A percentile compares a stretch with the other conserved stretches of the same genome.
Evolutionary conservation across 2,888 invertebrate species (phyloP).

Genomic region (Agrotis exclamationis): DNA sequence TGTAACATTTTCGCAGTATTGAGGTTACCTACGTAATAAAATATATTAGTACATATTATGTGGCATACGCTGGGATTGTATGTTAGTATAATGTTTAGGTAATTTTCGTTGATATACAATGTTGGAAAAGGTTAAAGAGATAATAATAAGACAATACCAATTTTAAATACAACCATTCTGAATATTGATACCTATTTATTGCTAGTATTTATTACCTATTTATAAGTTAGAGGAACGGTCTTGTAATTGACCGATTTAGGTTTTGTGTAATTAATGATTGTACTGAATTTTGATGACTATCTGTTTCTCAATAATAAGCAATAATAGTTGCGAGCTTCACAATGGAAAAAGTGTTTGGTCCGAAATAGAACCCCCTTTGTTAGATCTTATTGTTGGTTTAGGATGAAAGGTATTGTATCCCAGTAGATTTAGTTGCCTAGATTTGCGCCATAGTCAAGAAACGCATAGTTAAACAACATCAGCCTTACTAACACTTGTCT

Average conservation of each 20-base stretch:
- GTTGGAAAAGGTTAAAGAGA: neutral
- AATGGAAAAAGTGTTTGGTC: neutral
- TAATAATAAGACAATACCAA: neutral
- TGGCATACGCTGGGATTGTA: neutral
- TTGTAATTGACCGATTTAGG: neutral
- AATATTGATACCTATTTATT: neutral
- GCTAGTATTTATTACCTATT: neutral
- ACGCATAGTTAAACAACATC: no score
- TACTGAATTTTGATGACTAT: neutral
- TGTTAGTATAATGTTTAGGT: conserved; percentile 1
- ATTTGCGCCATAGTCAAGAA: no score
- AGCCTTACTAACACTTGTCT: no score
- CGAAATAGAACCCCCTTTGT: neutral
- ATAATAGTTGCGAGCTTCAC: neutral
- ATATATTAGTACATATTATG: conserved; percentile 16
- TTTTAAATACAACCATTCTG: neutral
- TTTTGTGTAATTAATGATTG: neutral
- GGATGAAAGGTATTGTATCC: neutral
- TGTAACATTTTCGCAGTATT: conserved; percentile 42
- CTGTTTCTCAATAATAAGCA: neutral
- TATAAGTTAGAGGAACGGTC: neutral
- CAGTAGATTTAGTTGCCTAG: no score
- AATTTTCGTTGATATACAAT: neutral
- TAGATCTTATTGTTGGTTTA: neutral
- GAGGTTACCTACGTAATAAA: conserved; percentile 44